These are phyloP conservation scores for Tiphia femorata DNA, from an alignment of 2,888 invertebrate genomes.

Conservation along the genomic window DNA sequence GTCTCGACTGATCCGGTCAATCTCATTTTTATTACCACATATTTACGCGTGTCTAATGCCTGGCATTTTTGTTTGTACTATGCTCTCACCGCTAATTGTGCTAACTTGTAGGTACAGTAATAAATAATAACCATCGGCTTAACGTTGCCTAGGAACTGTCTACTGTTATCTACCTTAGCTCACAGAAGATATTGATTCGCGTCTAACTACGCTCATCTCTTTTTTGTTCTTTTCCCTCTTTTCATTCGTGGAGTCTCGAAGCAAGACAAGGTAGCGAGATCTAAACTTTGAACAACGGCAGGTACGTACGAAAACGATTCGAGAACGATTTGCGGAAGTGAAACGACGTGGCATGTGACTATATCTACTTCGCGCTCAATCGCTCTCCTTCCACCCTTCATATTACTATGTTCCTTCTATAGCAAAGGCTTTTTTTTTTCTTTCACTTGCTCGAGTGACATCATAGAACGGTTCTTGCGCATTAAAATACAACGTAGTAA, in stretches of 20 bases:
- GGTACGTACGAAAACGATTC: slow-evolving; percentile 25
- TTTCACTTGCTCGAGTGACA: neutral
- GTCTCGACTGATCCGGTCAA: too few relatives aligned
- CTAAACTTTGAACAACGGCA: slow-evolving; percentile 32
- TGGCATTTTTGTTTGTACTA: too few relatives aligned
- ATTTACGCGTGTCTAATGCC: too few relatives aligned
- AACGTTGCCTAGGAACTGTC: slow-evolving; percentile 44
- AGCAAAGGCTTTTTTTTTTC: too few relatives aligned
- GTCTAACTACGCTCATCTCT: neutral
- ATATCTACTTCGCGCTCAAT: neutral
- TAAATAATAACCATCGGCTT: slow-evolving; percentile 38
- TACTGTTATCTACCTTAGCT: slow-evolving; percentile 37
- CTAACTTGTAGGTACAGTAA: slow-evolving; percentile 33
- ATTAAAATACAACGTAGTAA: slow-evolving; percentile 20
- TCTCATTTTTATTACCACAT: too few relatives aligned
- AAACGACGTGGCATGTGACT: neutral
- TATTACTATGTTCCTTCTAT: too few relatives aligned
- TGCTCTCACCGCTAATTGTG: slow-evolving; percentile 34
- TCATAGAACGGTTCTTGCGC: neutral
- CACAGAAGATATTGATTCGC: slow-evolving; percentile 40
- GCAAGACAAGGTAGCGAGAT: slow-evolving; percentile 34
- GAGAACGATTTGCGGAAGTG: slow-evolving; percentile 5
- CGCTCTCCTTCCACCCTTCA: neutral
- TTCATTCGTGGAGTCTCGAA: slow-evolving; percentile 18
- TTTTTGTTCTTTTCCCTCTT: neutral